A percentile compares a stretch with the other conserved stretches of the same genome.
Conservation (phyloP, 2,113 vertebrate genomes). For the Thymallus thymallus region DNA sequence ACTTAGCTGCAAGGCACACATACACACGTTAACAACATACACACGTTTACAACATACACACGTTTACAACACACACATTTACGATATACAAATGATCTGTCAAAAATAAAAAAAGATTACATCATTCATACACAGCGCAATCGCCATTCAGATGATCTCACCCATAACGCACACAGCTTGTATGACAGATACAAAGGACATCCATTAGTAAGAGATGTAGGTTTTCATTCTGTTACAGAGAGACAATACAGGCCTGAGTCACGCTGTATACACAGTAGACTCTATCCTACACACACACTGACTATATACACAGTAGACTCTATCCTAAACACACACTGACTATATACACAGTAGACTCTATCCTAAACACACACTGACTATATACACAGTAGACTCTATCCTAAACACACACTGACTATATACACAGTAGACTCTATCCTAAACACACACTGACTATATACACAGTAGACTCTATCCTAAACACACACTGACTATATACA, state of each 20-base stretch:
- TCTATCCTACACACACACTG: no score
- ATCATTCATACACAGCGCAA: constrained; percentile 50
- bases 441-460: no score
- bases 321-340: no score
- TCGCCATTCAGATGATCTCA: constrained; percentile 25
- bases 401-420: no score
- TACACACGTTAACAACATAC: not conserved
- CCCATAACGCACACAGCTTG: constrained; percentile 25
- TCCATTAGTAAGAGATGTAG: constrained; percentile 55
- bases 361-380: no score
- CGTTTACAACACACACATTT: not conserved
- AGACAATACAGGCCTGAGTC: constrained; percentile 49
- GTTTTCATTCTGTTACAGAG: constrained; percentile 39
- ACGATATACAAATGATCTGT: constrained; percentile 38
- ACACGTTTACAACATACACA: not conserved
- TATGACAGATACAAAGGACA: constrained; percentile 62
- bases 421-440: no score
- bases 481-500: no score
- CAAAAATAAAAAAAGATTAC: constrained; percentile 29
- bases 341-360: no score
- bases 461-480: no score
- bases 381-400: no score
- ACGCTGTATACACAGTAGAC: not conserved
- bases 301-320: no score
- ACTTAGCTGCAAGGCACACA: constrained; percentile 25